These are phyloP conservation scores for Albula glossodonta DNA, from an alignment of 2,113 vertebrate genomes.

Conservation along the genomic window DNA sequence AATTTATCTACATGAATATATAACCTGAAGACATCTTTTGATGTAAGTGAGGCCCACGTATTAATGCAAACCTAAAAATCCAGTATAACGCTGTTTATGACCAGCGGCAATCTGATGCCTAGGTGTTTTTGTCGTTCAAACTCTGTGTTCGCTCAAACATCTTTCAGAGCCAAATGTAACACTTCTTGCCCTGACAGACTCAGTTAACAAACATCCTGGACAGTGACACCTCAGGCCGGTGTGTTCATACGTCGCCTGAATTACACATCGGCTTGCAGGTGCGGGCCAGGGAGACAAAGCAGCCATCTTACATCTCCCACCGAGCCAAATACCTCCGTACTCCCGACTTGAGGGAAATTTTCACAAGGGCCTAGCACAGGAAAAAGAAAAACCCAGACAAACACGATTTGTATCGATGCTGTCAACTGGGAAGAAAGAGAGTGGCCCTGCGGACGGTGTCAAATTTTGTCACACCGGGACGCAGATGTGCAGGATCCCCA, in stretches of 20 bases:
- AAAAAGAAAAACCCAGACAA: neutral
- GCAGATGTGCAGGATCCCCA: neutral
- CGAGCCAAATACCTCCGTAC: neutral
- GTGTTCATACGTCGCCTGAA: neutral
- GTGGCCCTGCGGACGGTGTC: neutral
- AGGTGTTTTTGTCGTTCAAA: neutral
- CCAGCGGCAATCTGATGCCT: neutral
- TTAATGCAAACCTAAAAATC: too few relatives aligned
- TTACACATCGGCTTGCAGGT: neutral
- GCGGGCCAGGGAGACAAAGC: neutral
- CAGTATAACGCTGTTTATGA: too few relatives aligned
- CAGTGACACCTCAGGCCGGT: neutral
- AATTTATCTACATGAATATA: too few relatives aligned
- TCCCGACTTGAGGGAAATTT: neutral
- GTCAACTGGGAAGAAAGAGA: neutral
- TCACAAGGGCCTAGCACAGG: neutral
- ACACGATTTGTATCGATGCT: neutral
- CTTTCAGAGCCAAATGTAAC: neutral
- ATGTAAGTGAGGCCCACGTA: too few relatives aligned
- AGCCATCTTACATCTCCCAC: neutral
- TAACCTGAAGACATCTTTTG: too few relatives aligned
- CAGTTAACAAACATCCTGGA: neutral
- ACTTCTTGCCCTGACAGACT: conserved; percentile 11
- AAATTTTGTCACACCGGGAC: neutral
- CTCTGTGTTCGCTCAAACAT: neutral